These are phyloP conservation scores for Musca domestica DNA, from an alignment of 1,140 invertebrate genomes.

Conservation along the genomic window DNA sequence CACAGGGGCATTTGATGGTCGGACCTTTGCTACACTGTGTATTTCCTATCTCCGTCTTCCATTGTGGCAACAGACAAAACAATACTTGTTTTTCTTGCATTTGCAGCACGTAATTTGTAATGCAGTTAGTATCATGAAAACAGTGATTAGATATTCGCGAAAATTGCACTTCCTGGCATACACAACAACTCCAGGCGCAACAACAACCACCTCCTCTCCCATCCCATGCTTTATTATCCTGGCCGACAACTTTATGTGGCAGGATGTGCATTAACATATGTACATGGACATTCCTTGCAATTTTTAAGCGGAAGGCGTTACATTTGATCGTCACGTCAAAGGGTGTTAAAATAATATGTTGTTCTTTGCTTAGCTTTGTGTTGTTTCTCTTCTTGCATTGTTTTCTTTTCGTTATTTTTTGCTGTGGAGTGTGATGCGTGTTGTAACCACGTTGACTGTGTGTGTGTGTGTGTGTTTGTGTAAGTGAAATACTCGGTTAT, in stretches of 20 bases:
- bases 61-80: too few species aligned
- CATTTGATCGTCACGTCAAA: slow-evolving; percentile 11
- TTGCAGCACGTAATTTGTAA: neutral
- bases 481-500: neutral
- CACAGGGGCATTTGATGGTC: too few species aligned
- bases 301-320: slow-evolving; percentile 3
- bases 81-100: too few species aligned
- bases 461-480: neutral
- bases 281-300: neutral
- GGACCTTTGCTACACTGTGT: too few species aligned
- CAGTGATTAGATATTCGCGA: neutral
- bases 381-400: neutral
- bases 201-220: too few species aligned
- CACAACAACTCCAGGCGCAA: too few species aligned
- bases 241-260: too few species aligned
- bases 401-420: neutral
- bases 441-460: neutral
- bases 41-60: too few species aligned
- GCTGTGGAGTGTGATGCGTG: neutral
- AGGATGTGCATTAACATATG: neutral
- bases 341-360: slow-evolving; percentile 16
- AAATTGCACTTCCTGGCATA: neutral
- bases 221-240: too few species aligned
- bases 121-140: slow-evolving; percentile 10
- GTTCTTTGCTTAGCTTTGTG: neutral